Evolutionary conservation across 2,113 vertebrate species (phyloP), one percentile per base, ranked within the genome.

Genomic region (Crotalus viridis): DNA sequence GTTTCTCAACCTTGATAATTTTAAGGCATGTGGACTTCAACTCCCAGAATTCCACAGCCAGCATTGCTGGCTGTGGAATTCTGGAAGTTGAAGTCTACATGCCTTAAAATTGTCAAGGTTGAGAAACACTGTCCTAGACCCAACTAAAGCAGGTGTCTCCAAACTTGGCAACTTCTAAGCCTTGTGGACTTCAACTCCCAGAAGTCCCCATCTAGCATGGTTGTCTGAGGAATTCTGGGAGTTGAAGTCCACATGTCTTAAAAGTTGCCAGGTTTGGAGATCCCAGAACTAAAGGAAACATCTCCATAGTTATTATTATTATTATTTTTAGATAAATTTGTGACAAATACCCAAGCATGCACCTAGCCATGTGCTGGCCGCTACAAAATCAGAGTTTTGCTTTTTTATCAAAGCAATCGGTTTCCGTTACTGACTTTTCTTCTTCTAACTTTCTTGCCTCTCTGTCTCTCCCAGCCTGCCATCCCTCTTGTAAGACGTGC

Each of bases 401-500:
- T 0, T 10, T 85, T 85, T 86, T 24, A 3, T 51, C 15, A 24
- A 46, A 59, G 19, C 3, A 19, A 0, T 2, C 0, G 0, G 5
- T 51, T 92, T 43, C 24, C 0, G 6, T 94, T 85, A 94, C 52
- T 10, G 43, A 5, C 6, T 5, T 86, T 39, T 86, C 51, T 39
- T 87, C 22, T 4, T 17, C 26, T 81, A 69, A 54, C 12, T n/a
- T 69, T 69, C 15, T 33, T 3, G 2, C 33, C 8, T 86, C 57
- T 0, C 93, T 92, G 61, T 91, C 24, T 56, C 24, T 0, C 0
- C 13, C 86, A 99, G 98, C 96, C 39, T 99, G 98, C 90, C 98
- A 99, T 59, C 98, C 98, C 0, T 97, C 98, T 91, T 99, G 98
- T 93, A 97, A 96, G 95, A 97, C 97, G 0, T 99, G 98, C 94